Evolutionary conservation across 2,797 vertebrate species (phyloP).

Genomic region (Chelon labrosus): DNA sequence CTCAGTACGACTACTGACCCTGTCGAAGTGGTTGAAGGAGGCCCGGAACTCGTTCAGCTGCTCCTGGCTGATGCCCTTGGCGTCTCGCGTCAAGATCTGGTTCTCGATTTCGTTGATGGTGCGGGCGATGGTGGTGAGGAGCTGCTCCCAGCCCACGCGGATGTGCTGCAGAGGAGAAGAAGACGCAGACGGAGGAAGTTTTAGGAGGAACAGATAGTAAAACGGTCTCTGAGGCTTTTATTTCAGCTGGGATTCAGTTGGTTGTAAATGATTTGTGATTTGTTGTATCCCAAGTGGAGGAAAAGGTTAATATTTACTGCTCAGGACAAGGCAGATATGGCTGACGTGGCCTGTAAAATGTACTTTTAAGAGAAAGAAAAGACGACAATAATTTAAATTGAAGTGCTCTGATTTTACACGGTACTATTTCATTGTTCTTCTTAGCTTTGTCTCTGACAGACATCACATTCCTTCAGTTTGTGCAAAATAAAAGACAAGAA

Average conservation of each 20-base stretch:
- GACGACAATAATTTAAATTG: too few relatives aligned
- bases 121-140: conserved; percentile 97
- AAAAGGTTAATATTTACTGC: not conserved
- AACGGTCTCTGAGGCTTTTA: not conserved
- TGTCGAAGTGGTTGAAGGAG: conserved; percentile 99
- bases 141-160: conserved; percentile 98
- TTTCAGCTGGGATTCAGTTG: not conserved
- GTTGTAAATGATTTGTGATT: not conserved
- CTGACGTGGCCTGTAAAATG: too few relatives aligned
- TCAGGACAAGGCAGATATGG: not conserved
- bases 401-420: too few relatives aligned
- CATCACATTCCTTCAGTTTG: too few relatives aligned
- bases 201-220: not conserved
- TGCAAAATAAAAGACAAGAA: too few relatives aligned
- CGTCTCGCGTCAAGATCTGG: conserved; percentile 96
- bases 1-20: conserved; percentile 86
- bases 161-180: conserved; percentile 88
- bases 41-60: conserved; percentile 98
- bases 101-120: conserved; percentile 99
- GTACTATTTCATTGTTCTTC: too few relatives aligned
- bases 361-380: too few relatives aligned
- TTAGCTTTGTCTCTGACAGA: too few relatives aligned
- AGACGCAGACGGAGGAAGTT: conserved; percentile 5
- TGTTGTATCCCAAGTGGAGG: not conserved
- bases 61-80: conserved; percentile 98